Percentiles rank a stretch among this genome's conserved stretches.
phyloP scores from a whole-genome alignment of 1,140 invertebrate species.

The Laupala kohalensis region DNA sequence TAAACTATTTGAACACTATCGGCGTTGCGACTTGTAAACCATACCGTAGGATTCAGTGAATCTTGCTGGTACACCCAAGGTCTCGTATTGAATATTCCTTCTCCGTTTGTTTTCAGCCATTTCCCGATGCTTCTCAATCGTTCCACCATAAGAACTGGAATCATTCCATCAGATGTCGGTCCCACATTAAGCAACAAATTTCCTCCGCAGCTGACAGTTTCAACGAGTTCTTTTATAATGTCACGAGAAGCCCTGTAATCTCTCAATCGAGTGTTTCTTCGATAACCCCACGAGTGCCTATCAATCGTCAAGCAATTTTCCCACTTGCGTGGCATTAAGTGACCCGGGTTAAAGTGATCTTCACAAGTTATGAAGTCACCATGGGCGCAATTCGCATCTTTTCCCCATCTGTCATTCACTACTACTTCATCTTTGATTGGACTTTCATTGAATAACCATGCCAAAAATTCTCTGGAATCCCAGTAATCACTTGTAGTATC shows the following conservation, averaged over 20 bases:
- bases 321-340: constrained; percentile 62
- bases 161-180: constrained; percentile 78
- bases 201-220: constrained; percentile 77
- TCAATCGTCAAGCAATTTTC: constrained; percentile 89
- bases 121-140: constrained; percentile 48
- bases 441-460: constrained; percentile 92
- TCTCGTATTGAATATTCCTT: constrained; percentile 71
- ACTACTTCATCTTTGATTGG: constrained; percentile 81
- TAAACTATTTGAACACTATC: constrained; percentile 33
- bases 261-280: constrained; percentile 52
- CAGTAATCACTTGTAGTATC: constrained; percentile 69
- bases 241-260: constrained; percentile 62
- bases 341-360: constrained; percentile 78
- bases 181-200: constrained; percentile 85
- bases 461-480: constrained; percentile 62
- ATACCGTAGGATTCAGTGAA: constrained; percentile 50
- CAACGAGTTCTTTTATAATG: constrained; percentile 55
- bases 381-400: constrained; percentile 62
- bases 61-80: constrained; percentile 79
- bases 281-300: constrained; percentile 73
- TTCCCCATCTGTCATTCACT: constrained; percentile 79
- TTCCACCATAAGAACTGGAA: constrained; percentile 81
- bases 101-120: constrained; percentile 75
- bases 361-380: constrained; percentile 75
- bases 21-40: constrained; percentile 28